These are phyloP conservation scores for Melipona bicolor DNA, from an alignment of 2,888 invertebrate species.

Conservation along the genomic window DNA sequence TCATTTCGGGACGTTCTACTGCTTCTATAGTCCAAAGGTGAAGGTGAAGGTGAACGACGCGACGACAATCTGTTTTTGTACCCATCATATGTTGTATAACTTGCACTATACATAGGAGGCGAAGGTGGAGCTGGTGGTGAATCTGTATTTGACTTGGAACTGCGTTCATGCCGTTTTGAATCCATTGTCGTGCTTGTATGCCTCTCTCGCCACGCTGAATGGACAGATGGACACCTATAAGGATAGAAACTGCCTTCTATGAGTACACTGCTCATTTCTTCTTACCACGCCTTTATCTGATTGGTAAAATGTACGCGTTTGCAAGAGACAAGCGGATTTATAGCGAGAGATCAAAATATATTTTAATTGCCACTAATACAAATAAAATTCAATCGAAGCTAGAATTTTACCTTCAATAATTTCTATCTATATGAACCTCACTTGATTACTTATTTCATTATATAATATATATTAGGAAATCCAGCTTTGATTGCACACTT, in stretches of 20 bases:
- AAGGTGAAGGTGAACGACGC: constrained; percentile 75
- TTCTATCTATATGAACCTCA: neutral
- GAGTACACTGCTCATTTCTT: constrained; percentile 79
- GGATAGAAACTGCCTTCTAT: constrained; percentile 90
- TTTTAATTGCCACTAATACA: constrained; percentile 11
- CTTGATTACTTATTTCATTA: neutral
- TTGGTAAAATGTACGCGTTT: constrained; percentile 68
- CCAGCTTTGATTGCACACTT: constrained; percentile 36
- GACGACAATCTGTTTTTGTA: constrained; percentile 75
- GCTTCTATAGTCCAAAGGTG: constrained; percentile 72
- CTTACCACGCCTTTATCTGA: constrained; percentile 76
- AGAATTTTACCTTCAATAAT: constrained; percentile 4
- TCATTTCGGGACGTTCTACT: constrained; percentile 73
- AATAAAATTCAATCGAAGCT: constrained; percentile 44
- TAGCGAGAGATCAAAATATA: constrained; percentile 70
- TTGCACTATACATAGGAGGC: constrained; percentile 78
- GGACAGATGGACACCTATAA: constrained; percentile 88
- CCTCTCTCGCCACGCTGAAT: constrained; percentile 85
- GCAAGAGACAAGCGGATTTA: constrained; percentile 71
- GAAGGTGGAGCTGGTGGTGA: constrained; percentile 79
- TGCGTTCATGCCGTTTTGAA: constrained; percentile 85
- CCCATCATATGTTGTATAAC: constrained; percentile 75
- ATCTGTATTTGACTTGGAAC: constrained; percentile 79
- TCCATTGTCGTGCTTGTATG: constrained; percentile 83
- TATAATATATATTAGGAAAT: constrained; percentile 10